Percentiles rank a stretch among this genome's conserved stretches.
Conservation (phyloP, 2,113 vertebrate species). For the Stegostoma tigrinum region DNA sequence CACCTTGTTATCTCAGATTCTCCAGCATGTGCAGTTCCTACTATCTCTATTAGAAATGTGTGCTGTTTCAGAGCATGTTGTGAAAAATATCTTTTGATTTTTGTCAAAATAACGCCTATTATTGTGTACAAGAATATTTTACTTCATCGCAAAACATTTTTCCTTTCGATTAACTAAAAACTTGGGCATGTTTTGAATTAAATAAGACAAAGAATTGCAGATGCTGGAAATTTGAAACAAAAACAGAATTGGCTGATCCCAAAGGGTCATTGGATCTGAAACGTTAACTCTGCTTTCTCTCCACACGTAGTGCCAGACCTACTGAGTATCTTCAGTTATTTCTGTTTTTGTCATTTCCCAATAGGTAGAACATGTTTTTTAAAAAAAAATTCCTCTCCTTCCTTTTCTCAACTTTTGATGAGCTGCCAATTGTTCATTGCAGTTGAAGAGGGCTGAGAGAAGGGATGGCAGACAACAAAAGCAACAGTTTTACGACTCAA, state of each 20-base stretch:
- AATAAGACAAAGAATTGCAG: not conserved
- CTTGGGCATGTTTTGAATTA: not conserved
- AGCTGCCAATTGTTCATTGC: not conserved
- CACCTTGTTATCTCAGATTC: too few species aligned
- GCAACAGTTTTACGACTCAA: not conserved
- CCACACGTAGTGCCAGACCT: too few species aligned
- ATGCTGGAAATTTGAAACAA: too few species aligned
- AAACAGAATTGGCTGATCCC: too few species aligned
- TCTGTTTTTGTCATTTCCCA: not conserved
- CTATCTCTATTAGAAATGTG: not conserved
- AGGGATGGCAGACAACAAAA: not conserved
- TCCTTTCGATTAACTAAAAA: too few species aligned
- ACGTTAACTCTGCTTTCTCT: too few species aligned
- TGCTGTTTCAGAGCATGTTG: not conserved
- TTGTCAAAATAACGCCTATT: too few species aligned
- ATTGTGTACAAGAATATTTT: not conserved
- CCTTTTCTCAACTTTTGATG: not conserved
- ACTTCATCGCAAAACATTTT: not conserved
- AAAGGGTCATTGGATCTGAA: too few species aligned
- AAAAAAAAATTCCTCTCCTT: not conserved
- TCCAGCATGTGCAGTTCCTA: too few species aligned
- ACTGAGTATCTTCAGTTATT: too few species aligned
- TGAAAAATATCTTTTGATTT: not conserved
- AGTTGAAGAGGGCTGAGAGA: not conserved
- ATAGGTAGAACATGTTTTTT: not conserved